Conservation (phyloP, 1,140 invertebrate genomes). For the Platyscapa corneri region DNA sequence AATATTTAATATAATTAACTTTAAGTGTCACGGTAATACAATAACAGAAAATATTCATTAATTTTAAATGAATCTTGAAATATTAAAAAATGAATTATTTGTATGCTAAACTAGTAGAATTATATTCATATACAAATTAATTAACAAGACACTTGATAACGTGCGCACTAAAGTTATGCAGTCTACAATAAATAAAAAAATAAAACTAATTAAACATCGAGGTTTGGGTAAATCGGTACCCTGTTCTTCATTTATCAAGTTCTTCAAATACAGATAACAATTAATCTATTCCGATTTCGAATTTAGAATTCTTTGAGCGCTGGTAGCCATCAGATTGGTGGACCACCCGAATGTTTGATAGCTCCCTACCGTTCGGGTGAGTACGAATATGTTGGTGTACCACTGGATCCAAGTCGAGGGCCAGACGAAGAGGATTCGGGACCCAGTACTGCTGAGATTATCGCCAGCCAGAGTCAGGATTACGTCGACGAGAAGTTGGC, state of each 20-base stretch:
- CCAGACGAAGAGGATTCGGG: constrained; percentile 82
- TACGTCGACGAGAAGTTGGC: constrained; percentile 95
- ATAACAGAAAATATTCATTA: too few relatives aligned
- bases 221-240: neutral
- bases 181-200: neutral
- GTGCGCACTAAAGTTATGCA: neutral
- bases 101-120: too few relatives aligned
- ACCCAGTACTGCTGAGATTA: constrained; percentile 91
- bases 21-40: too few relatives aligned
- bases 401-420: constrained; percentile 80
- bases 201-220: neutral
- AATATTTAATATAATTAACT: too few relatives aligned
- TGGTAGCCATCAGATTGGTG: constrained; percentile 73
- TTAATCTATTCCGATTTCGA: constrained; percentile 35
- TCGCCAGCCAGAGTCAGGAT: constrained; percentile 93
- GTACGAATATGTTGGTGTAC: constrained; percentile 80
- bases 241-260: constrained; percentile 9
- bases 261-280: neutral
- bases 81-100: too few relatives aligned
- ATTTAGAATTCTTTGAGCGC: constrained; percentile 62
- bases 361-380: constrained; percentile 77
- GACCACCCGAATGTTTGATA: constrained; percentile 79
- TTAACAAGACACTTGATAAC: neutral
- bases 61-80: too few relatives aligned
- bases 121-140: too few relatives aligned